Evolutionary conservation across 1,140 invertebrate species (phyloP).

Genomic region (Himalopsyche phryganea): DNA sequence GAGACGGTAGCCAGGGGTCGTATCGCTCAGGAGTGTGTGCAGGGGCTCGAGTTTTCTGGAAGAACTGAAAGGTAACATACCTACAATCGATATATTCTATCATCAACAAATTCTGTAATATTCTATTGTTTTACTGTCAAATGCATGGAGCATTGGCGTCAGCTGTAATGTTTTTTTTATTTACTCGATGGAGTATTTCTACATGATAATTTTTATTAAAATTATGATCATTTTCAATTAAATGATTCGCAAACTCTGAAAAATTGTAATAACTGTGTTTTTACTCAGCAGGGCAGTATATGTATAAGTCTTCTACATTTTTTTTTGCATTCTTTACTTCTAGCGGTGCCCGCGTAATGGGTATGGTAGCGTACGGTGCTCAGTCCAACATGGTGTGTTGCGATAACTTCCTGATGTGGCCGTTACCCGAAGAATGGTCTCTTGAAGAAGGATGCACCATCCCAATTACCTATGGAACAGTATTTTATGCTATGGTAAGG

Average conservation of each 20-base stretch:
- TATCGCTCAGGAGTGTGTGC: slow-evolving; percentile 59
- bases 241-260: too few relatives aligned
- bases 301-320: too few relatives aligned
- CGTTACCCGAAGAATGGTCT: slow-evolving; percentile 77
- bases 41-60: slow-evolving; percentile 76
- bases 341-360: slow-evolving; percentile 69
- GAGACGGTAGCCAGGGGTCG: slow-evolving; percentile 59
- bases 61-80: slow-evolving; percentile 38
- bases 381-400: slow-evolving; percentile 59
- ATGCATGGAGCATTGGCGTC: too few relatives aligned
- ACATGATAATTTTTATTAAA: too few relatives aligned
- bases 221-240: too few relatives aligned
- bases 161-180: too few relatives aligned
- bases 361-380: slow-evolving; percentile 56
- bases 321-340: slow-evolving; percentile 7
- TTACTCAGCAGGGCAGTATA: too few relatives aligned
- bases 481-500: slow-evolving; percentile 72
- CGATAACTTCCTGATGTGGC: slow-evolving; percentile 66
- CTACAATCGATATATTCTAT: too few relatives aligned
- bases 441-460: slow-evolving; percentile 85
- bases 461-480: slow-evolving; percentile 82
- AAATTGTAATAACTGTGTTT: too few relatives aligned
- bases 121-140: too few relatives aligned
- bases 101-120: too few relatives aligned
- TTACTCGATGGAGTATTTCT: too few relatives aligned